phyloP scores from a whole-genome alignment of 2,888 invertebrate species.

The Sphaerophoria taeniata region DNA sequence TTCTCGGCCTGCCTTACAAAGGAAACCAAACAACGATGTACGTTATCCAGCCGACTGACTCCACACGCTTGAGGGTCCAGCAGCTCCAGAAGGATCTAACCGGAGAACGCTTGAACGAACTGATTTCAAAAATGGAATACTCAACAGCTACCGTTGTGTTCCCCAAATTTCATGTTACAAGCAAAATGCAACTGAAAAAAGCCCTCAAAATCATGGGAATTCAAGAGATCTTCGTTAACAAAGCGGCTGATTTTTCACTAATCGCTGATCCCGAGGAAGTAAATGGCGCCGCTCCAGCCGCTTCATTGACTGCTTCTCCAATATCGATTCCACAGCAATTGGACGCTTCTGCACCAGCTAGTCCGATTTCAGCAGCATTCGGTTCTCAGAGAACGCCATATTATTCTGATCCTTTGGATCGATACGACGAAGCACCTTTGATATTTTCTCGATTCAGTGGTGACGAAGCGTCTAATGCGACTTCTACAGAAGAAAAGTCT shows the following conservation, averaged over 20 bases:
- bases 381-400: not conserved
- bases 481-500: not conserved
- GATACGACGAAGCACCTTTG: conserved; percentile 67
- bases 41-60: conserved; percentile 85
- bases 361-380: not conserved
- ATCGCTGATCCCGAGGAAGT: conserved; percentile 81
- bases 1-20: conserved; percentile 87
- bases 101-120: conserved; percentile 81
- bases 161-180: conserved; percentile 89
- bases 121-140: conserved; percentile 80
- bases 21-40: conserved; percentile 86
- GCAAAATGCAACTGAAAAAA: conserved; percentile 84
- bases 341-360: not conserved
- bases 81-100: conserved; percentile 83
- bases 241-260: conserved; percentile 87
- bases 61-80: conserved; percentile 82
- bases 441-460: conserved; percentile 72
- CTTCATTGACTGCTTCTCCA: not conserved
- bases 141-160: conserved; percentile 84
- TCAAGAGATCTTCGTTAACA: conserved; percentile 85
- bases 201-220: conserved; percentile 86
- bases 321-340: not conserved
- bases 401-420: conserved; percentile 41
- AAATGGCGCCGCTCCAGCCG: not conserved
- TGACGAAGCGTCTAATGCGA: not conserved